These are phyloP conservation scores for Apodemia zela DNA, from an alignment of 2,888 invertebrate genomes.

Conservation along the genomic window DNA sequence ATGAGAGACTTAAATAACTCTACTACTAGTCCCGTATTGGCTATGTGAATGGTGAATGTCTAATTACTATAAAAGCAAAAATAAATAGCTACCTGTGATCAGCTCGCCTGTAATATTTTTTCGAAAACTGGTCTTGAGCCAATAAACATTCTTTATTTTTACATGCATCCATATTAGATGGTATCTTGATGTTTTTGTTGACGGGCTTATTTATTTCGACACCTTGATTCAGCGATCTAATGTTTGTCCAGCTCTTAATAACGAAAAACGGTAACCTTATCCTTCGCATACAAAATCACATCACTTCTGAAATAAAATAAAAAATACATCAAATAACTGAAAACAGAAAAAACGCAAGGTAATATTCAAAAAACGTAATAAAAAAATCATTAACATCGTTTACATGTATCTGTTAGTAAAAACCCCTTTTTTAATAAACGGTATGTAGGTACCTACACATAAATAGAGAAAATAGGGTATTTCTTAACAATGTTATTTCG, in stretches of 20 bases:
- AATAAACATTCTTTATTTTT: conserved; percentile 45
- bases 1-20: too few relatives aligned
- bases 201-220: background rate
- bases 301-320: conserved; percentile 3
- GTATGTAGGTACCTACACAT: background rate
- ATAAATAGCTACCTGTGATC: conserved; percentile 58
- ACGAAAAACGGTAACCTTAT: background rate
- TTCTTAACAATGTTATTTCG: background rate
- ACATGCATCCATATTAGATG: conserved; percentile 44
- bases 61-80: background rate
- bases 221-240: background rate
- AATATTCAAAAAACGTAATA: background rate
- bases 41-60: too few relatives aligned
- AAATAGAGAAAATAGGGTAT: background rate
- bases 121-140: conserved; percentile 42
- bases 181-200: conserved; percentile 17
- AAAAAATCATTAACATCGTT: background rate
- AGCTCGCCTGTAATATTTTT: conserved; percentile 66
- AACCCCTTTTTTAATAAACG: background rate
- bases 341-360: background rate
- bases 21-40: too few relatives aligned
- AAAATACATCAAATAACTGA: background rate
- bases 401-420: background rate
- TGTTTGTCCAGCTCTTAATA: background rate
- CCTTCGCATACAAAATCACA: conserved; percentile 23